phyloP scores from a whole-genome alignment of 2,888 invertebrate species.

The Mamestra brassicae region DNA sequence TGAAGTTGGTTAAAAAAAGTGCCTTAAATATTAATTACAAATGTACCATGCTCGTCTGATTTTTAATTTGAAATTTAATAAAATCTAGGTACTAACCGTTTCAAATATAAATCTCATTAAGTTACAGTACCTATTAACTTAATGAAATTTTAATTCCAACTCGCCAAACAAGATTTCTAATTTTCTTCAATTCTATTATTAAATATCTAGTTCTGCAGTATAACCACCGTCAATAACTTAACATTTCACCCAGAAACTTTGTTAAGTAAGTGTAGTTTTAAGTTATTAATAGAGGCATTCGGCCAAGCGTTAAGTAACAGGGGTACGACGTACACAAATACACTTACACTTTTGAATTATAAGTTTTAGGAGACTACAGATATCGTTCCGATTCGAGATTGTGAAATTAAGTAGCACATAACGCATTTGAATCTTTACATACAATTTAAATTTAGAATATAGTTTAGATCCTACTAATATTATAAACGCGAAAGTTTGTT shows the following conservation, averaged over 20 bases:
- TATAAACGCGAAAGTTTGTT: too few species aligned
- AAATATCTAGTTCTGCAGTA: conserved; percentile 9
- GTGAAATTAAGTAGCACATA: not conserved
- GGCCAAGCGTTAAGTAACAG: conserved; percentile 24
- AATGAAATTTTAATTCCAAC: conserved; percentile 31
- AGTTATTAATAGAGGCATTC: conserved; percentile 46
- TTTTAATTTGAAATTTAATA: conserved; percentile 16
- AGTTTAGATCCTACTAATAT: not conserved
- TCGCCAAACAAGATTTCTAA: conserved; percentile 16
- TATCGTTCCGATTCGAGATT: not conserved
- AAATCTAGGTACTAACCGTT: conserved; percentile 9
- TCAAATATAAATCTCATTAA: not conserved
- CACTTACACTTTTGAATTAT: conserved; percentile 10
- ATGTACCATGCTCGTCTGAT: not conserved
- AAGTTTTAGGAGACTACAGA: conserved; percentile 12
- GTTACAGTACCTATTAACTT: not conserved
- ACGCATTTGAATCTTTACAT: not conserved
- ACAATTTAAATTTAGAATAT: not conserved
- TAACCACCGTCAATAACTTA: conserved; percentile 26
- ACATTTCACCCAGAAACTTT: conserved; percentile 34
- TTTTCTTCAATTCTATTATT: conserved; percentile 8
- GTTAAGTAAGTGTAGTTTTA: conserved; percentile 45
- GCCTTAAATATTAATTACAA: not conserved
- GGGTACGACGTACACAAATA: conserved; percentile 9
- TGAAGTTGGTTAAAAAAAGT: not conserved